Evolutionary conservation across 1,140 invertebrate genomes (phyloP), one percentile per base, ranked within the genome.

Genomic region (Aphidius gifuensis): DNA sequence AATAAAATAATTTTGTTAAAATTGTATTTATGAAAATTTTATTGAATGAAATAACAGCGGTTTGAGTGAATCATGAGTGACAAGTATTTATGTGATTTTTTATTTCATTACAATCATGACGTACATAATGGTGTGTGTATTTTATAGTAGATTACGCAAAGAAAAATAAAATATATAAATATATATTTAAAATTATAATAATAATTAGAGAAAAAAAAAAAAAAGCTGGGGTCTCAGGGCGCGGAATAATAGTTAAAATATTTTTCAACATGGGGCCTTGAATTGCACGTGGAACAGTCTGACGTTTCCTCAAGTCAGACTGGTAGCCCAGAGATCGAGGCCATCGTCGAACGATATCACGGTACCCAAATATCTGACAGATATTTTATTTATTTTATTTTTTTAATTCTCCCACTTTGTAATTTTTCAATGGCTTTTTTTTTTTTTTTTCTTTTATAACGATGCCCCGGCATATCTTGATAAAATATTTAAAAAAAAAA

Each of bases 261-360:
- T 32, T 32, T 32, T 32, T 23, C 6, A 43, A 53, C 21, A 54
- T 6, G 43, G 42, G 59, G 32, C 54, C 48, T 64, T 58, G 62
- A 48, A 38, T 61, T 53, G 54, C 64, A 65, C 64, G 64, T 65
- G 64, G 44, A 61, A 58, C 16, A 51, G 39, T 65, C 59, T 65
- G 64, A 65, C 64, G 59, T 65, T 65, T 65, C 59, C 47, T 48
- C 63, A 38, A 9, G 55, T 39, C n/a, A 23, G 38, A n/a, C 48
- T 56, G 21, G 45, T 32, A 6, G 32, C 40, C 4, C 9, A 9
- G n/a, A 23, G 48, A 64, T 64, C 62, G 62, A 64, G 62, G 61
- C 61, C 62, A 59, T 45, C 46, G 23, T 39, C 49, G 51, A 55
- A 32, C 44, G 44, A 32, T n/a, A 55, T 39, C 44, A 46, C 39